A percentile compares a stretch with the other conserved stretches of the same genome.
phyloP scores from a whole-genome alignment of 1,140 invertebrate species.

The Harpegnathos saltator region DNA sequence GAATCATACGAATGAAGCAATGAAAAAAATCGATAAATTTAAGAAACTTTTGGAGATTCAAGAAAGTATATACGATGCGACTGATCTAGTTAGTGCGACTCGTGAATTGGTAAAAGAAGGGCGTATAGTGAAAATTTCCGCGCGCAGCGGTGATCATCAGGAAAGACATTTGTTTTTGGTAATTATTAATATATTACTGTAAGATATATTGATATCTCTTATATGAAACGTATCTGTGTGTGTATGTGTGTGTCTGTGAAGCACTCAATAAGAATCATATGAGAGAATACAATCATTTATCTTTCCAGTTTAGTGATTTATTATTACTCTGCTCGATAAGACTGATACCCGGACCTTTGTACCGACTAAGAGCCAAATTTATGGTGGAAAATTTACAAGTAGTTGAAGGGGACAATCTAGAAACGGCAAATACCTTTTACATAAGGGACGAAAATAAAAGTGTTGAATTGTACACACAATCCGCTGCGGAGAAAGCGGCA shows the following conservation, averaged over 20 bases:
- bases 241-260: too few relatives aligned
- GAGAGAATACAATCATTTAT: background rate
- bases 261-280: too few relatives aligned
- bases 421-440: conserved; percentile 89
- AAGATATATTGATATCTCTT: conserved; percentile 18
- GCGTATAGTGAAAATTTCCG: conserved; percentile 89
- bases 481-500: conserved; percentile 87
- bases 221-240: too few relatives aligned
- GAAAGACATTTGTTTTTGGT: conserved; percentile 91
- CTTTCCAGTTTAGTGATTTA: conserved; percentile 90
- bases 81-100: conserved; percentile 90
- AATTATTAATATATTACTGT: conserved; percentile 70
- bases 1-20: conserved; percentile 91
- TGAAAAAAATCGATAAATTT: conserved; percentile 87
- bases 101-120: conserved; percentile 90
- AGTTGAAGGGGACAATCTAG: conserved; percentile 88
- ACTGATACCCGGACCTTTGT: conserved; percentile 87
- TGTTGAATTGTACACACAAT: conserved; percentile 82
- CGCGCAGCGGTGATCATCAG: conserved; percentile 89
- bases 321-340: conserved; percentile 87
- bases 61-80: conserved; percentile 86
- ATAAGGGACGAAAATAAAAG: conserved; percentile 88
- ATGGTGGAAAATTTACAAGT: conserved; percentile 88
- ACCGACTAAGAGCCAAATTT: conserved; percentile 85
- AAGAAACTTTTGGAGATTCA: conserved; percentile 85